A percentile compares a stretch with the other conserved stretches of the same genome.
These are phyloP conservation scores for Machaerirhynchus nigripectus DNA, from an alignment of 2,113 vertebrate species.

Conservation along the genomic window DNA sequence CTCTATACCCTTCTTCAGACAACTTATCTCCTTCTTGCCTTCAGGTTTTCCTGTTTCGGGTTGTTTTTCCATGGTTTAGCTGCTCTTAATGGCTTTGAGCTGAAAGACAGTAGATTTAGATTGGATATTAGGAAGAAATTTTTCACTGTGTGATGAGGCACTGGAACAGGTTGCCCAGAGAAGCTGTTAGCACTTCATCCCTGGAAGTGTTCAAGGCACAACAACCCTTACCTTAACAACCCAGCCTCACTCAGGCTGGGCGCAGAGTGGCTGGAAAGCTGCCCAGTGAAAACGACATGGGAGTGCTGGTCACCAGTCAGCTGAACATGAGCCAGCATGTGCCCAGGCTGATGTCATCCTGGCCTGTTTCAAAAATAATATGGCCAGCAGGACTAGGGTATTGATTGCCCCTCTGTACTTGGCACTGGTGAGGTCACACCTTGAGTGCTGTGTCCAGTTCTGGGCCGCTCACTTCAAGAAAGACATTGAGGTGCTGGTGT, in stretches of 20 bases:
- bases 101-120: not conserved
- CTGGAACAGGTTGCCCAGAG: not conserved
- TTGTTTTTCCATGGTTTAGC: not conserved
- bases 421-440: not conserved
- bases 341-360: not conserved
- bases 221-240: too few relatives aligned
- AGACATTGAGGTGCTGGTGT: not conserved
- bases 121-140: not conserved
- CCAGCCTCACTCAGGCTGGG: too few relatives aligned
- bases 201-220: not conserved
- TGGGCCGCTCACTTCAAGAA: not conserved
- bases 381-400: not conserved
- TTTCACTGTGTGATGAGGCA: not conserved
- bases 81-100: not conserved
- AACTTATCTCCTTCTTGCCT: not conserved
- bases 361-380: not conserved
- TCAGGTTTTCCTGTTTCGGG: not conserved
- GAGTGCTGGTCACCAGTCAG: accelerated
- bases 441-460: not conserved
- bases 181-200: not conserved
- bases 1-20: not conserved
- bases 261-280: not conserved
- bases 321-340: not conserved
- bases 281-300: not conserved
- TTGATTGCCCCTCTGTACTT: not conserved